Conservation (phyloP, 2,888 invertebrate genomes). For the Chrysodeixis includens region DNA sequence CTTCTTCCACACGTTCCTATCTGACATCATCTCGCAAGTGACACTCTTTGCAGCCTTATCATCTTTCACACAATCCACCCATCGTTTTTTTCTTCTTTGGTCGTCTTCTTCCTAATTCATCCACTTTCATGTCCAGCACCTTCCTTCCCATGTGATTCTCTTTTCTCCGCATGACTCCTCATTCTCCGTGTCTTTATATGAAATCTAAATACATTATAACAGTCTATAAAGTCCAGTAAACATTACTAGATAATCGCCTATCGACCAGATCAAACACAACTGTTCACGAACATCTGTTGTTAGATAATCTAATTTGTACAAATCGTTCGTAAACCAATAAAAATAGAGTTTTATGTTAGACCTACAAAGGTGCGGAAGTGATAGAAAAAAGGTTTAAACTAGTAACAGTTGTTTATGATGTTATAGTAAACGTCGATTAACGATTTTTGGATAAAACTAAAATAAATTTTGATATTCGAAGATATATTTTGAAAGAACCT, state of each 20-base stretch:
- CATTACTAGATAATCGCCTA: conserved; percentile 36
- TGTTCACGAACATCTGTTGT: conserved; percentile 69
- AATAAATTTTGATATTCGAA: too few relatives aligned
- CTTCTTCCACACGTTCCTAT: too few relatives aligned
- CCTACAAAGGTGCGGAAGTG: conserved; percentile 56
- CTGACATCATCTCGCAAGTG: too few relatives aligned
- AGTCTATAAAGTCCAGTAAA: conserved; percentile 22
- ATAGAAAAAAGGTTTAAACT: conserved; percentile 59
- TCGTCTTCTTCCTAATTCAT: too few relatives aligned
- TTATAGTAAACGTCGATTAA: conserved; percentile 28
- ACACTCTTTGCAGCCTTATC: too few relatives aligned
- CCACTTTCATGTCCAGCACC: too few relatives aligned
- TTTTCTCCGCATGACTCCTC: not conserved
- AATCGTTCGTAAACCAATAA: conserved; percentile 77
- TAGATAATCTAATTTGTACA: conserved; percentile 83
- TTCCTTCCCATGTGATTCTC: too few relatives aligned
- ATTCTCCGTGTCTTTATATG: not conserved
- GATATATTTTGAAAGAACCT: too few relatives aligned
- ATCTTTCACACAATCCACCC: too few relatives aligned
- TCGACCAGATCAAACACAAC: conserved; percentile 63
- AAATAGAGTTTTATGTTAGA: conserved; percentile 68
- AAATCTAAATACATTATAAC: not conserved
- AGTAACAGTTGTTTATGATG: conserved; percentile 61
- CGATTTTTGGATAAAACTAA: not conserved
- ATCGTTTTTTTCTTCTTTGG: too few relatives aligned